These are phyloP conservation scores for Gymnogyps californianus DNA, from an alignment of 2,113 vertebrate genomes.

Conservation along the genomic window DNA sequence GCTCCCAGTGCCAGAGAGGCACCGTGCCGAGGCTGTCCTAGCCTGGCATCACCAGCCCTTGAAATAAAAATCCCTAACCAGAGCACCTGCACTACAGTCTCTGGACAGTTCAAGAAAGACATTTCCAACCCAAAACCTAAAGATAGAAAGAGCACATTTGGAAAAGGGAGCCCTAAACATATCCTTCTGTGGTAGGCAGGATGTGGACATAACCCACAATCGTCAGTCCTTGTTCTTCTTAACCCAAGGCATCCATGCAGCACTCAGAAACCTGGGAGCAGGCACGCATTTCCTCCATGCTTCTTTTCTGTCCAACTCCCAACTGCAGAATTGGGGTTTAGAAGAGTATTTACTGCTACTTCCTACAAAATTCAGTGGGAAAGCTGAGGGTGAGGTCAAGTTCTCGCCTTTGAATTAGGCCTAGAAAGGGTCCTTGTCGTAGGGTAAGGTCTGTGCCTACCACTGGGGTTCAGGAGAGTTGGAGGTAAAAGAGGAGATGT, in stretches of 20 bases:
- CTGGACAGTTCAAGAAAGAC: background rate
- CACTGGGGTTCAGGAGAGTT: background rate
- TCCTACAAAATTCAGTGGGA: background rate
- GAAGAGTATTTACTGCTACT: background rate
- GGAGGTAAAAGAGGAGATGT: background rate
- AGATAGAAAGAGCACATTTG: background rate
- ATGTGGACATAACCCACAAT: background rate
- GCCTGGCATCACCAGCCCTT: background rate
- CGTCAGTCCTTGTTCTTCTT: background rate
- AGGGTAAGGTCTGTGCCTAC: background rate
- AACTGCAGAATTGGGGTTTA: background rate
- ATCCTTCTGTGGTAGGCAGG: background rate
- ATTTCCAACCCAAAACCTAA: background rate
- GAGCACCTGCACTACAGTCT: background rate
- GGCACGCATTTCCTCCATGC: fast-evolving
- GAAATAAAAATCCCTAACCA: background rate
- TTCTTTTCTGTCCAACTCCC: background rate
- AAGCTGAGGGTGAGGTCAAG: background rate
- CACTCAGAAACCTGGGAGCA: background rate
- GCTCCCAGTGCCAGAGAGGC: background rate
- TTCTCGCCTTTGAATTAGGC: background rate
- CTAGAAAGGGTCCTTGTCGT: background rate
- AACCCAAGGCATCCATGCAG: background rate
- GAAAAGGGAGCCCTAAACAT: background rate
- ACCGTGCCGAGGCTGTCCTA: background rate